Evolutionary conservation across 2,888 invertebrate species (phyloP).

Genomic region (Autographa pulchrina): DNA sequence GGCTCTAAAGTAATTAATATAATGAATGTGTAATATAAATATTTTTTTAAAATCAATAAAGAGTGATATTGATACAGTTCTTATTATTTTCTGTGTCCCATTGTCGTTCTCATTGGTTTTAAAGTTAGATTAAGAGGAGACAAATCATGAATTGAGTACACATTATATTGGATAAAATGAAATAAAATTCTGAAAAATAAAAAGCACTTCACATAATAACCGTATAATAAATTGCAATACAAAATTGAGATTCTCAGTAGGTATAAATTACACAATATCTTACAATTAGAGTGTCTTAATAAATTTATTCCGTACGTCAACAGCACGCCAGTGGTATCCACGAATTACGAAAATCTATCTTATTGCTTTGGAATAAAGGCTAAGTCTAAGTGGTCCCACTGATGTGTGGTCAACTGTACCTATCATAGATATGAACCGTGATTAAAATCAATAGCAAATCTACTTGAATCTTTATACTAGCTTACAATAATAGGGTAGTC

Average conservation of each 20-base stretch:
- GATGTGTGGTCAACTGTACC: background rate
- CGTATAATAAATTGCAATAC: constrained; percentile 57
- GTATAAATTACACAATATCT: constrained; percentile 34
- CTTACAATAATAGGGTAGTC: background rate
- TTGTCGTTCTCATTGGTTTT: background rate
- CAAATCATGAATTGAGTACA: background rate
- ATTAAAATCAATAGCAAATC: background rate
- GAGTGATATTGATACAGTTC: constrained; percentile 83
- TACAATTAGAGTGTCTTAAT: constrained; percentile 19
- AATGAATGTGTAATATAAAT: constrained; percentile 88
- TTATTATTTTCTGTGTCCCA: constrained; percentile 58
- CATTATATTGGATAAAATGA: background rate
- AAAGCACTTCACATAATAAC: constrained; percentile 32
- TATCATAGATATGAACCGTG: background rate
- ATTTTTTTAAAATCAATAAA: constrained; percentile 89
- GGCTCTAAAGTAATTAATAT: constrained; percentile 80
- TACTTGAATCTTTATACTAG: background rate
- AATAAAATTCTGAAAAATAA: constrained; percentile 29
- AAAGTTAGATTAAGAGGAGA: too few relatives aligned
- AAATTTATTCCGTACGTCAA: constrained; percentile 12
- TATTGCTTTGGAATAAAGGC: constrained; percentile 1
- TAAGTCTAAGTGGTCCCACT: background rate
- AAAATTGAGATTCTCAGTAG: constrained; percentile 59
- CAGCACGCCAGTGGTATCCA: background rate
- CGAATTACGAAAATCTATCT: background rate